phyloP scores from a whole-genome alignment of 1,140 invertebrate species.

The Aplysia californica region DNA sequence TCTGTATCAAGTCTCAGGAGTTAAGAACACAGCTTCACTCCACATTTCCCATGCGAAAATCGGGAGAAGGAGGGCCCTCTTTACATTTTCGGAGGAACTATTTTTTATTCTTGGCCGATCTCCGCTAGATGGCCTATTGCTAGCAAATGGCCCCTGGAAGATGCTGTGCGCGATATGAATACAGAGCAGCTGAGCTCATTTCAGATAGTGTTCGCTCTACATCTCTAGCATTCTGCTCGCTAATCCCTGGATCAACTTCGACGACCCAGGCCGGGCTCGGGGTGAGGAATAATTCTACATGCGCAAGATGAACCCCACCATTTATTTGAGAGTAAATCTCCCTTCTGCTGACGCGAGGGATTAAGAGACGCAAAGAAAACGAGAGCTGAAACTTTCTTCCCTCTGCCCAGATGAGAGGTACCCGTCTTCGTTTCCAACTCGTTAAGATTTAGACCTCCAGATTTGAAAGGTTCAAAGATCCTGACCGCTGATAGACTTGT shows the following conservation, averaged over 20 bases:
- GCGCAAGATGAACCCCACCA: conserved; percentile 1
- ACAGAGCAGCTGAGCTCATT: conserved; percentile 12
- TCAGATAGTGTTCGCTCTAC: too few species aligned
- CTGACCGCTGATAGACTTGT: not conserved
- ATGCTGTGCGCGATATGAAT: not conserved
- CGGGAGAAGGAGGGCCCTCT: too few species aligned
- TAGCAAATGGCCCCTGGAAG: conserved; percentile 2
- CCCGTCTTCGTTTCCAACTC: not conserved
- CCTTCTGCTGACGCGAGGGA: conserved; percentile 1
- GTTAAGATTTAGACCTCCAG: not conserved
- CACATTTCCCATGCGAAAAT: too few species aligned
- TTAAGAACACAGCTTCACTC: too few species aligned
- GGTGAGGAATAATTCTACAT: not conserved
- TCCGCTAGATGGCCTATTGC: not conserved
- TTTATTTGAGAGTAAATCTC: conserved; percentile 2
- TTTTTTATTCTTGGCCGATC: too few species aligned
- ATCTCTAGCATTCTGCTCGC: not conserved
- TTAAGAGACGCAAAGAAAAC: not conserved
- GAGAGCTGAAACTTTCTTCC: not conserved
- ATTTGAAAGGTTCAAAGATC: not conserved
- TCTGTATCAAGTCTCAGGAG: not conserved
- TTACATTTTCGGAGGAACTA: too few species aligned
- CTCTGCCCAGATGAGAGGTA: not conserved
- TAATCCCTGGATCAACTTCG: conserved; percentile 1
- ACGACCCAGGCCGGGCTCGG: not conserved